Base-by-base conservation (phyloP, 2,797 vertebrate genomes). In the Coranthus polyacanthus region DNA sequence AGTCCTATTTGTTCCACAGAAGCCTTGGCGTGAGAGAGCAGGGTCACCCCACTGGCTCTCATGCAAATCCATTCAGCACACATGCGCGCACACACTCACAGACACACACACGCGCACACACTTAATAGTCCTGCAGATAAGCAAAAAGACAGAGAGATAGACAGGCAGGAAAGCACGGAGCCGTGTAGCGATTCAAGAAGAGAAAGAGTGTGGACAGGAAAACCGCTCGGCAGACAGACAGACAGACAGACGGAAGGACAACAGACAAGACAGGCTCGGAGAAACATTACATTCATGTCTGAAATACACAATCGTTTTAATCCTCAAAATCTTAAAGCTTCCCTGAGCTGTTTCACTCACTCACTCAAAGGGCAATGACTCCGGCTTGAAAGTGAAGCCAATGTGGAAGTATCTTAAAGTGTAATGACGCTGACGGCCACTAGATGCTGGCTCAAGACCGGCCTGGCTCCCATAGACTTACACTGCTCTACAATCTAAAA, bases 1-100 rank as follows among this genome's bases (percentile, higher is more conserved):
- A 86, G 83, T 92, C 84, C 90, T 90, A 90, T 91, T 91, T 92
- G 91, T 92, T 91, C 89, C 85, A 89, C 92, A 88, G 88, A 88
- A 91, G 87, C 90, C 79, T 84, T 94, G 82, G 90, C 92, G 92
- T 94, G 94, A 92, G 91, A 94, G 89, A 86, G 88, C 85, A 87
- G 83, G 81, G 82, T 90, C 90, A 88, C 88, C 90, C 89, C 91
- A 89, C 85, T 84, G 92, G 90, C 92, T 93, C 87, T 88, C 89
- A 93, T 93, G 93, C 92, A 94, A 93, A 93, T 92, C 89, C 81
- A 89, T 90, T 91, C 81, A 84, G 72, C 39, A 60, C 75, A 82
- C 70, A 68, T 76, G 2, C 47, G 5, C 53, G 0, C 55, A 13
- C 62, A 12, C 44, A n/a, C 80, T 18, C 60, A 5, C 67, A 21